phyloP scores from a whole-genome alignment of 2,113 vertebrate species.

The Ancistrus triradiatus region DNA sequence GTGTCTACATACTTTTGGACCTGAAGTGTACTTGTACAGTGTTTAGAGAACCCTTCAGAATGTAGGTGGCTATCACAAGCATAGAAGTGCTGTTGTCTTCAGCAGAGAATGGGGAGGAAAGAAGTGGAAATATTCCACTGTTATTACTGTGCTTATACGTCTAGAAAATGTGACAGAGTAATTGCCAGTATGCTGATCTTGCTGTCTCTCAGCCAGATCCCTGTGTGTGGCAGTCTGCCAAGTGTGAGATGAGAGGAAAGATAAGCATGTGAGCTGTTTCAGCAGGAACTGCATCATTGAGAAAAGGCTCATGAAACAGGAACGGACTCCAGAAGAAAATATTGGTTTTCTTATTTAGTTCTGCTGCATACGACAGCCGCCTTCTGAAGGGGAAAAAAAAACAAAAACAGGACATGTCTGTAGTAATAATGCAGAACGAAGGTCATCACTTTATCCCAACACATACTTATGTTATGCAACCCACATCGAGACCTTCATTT shows the following conservation, averaged over 20 bases:
- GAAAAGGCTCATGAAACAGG: slow-evolving; percentile 33
- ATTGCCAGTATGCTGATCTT: slow-evolving; percentile 57
- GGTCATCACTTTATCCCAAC: slow-evolving; percentile 3
- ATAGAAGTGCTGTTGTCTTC: background rate
- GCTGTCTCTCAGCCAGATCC: slow-evolving; percentile 56
- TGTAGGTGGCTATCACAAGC: too few relatives aligned
- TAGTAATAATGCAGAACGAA: slow-evolving; percentile 4
- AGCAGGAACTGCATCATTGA: slow-evolving; percentile 35
- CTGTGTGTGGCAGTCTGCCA: slow-evolving; percentile 45
- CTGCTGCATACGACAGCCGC: background rate
- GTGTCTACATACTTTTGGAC: too few relatives aligned
- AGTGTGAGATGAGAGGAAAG: slow-evolving; percentile 53
- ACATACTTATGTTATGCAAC: slow-evolving; percentile 7
- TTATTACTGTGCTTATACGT: slow-evolving; percentile 1
- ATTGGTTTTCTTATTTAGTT: slow-evolving; percentile 1
- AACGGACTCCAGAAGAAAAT: slow-evolving; percentile 34
- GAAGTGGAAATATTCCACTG: background rate
- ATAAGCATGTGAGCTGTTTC: slow-evolving; percentile 54
- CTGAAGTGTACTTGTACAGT: too few relatives aligned
- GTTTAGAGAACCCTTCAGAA: too few relatives aligned
- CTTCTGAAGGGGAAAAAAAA: background rate
- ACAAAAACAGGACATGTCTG: background rate
- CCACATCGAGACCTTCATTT: slow-evolving; percentile 19
- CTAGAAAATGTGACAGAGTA: slow-evolving; percentile 47
- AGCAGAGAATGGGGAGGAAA: background rate